phyloP scores from a whole-genome alignment of 2,888 invertebrate genomes.

The Barypeithes pellucidus region DNA sequence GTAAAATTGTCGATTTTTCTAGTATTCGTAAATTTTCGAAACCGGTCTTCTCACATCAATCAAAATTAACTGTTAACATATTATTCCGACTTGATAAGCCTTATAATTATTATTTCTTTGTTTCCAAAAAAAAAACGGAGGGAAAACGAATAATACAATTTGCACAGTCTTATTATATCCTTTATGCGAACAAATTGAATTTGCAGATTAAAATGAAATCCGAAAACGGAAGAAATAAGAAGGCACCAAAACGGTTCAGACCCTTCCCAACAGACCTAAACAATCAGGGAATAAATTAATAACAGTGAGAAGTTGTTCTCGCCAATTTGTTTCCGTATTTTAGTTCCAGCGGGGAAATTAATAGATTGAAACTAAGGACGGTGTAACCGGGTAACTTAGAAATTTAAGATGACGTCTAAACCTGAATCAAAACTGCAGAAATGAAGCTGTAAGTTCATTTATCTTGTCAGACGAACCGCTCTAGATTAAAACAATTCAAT shows the following conservation, averaged over 20 bases:
- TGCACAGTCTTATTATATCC: neutral
- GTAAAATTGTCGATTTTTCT: no score
- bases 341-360: neutral
- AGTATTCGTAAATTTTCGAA: no score
- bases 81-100: neutral
- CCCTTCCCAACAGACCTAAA: constrained; percentile 20
- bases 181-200: constrained; percentile 19
- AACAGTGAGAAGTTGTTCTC: neutral
- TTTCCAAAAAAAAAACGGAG: neutral
- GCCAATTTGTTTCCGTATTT: constrained; percentile 17
- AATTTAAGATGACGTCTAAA: neutral
- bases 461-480: no score
- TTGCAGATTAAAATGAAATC: constrained; percentile 25
- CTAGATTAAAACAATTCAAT: no score
- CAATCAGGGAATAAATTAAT: constrained; percentile 33
- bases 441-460: neutral
- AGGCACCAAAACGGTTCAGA: constrained; percentile 11
- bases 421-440: neutral
- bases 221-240: constrained; percentile 15
- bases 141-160: constrained; percentile 4
- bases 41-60: no score
- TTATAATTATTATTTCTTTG: neutral
- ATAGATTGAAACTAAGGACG: neutral
- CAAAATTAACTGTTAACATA: no score
- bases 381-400: neutral